These are phyloP conservation scores for Lophochroa leadbeateri DNA, from an alignment of 2,113 vertebrate species.

Conservation along the genomic window DNA sequence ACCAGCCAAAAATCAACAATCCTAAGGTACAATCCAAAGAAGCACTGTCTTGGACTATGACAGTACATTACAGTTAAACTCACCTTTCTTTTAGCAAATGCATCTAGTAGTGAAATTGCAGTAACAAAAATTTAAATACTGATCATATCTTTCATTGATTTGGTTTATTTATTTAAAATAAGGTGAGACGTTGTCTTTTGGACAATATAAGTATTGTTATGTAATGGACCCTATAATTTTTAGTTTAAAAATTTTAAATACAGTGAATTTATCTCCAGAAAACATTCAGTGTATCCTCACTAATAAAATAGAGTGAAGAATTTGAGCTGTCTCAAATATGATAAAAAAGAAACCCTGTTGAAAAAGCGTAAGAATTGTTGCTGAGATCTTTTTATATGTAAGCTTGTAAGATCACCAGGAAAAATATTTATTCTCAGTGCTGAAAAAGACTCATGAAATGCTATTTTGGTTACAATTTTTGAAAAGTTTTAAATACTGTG, in stretches of 20 bases:
- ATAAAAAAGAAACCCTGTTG: slow-evolving; percentile 10
- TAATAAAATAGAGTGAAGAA: neutral
- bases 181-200: no score
- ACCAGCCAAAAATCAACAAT: neutral
- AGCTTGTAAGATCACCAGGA: neutral
- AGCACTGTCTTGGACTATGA: neutral
- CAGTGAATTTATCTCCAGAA: neutral
- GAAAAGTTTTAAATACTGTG: neutral
- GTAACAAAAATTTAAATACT: neutral
- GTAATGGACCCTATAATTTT: neutral
- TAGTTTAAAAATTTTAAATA: neutral
- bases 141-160: neutral
- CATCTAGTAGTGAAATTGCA: neutral
- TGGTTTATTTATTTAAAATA: neutral
- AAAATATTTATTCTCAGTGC: neutral
- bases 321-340: neutral
- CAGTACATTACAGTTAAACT: neutral
- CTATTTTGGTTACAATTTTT: neutral
- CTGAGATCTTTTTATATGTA: neutral
- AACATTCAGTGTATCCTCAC: neutral
- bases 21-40: neutral
- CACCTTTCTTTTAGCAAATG: neutral
- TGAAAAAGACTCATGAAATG: neutral
- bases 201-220: neutral
- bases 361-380: neutral